Evolutionary conservation across 64 coral and sea anemone species (phyloP), one percentile per base, ranked within the genome.

Genomic region (Montipora cactus): DNA sequence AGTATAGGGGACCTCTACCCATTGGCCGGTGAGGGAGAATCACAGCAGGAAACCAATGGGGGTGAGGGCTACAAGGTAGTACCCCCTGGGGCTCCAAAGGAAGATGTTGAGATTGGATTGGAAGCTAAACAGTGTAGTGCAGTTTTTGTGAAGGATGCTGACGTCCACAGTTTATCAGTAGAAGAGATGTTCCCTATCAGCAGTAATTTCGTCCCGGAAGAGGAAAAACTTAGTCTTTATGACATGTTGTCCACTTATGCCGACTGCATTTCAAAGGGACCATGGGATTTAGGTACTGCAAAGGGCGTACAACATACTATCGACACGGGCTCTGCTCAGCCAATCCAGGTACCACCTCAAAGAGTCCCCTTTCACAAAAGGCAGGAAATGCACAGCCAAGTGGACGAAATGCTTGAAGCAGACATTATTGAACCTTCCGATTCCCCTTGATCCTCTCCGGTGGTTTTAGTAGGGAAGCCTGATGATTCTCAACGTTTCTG

Each of bases 391-490:
- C 11, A 4, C 44, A 7, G 77, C 8, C 9, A 47, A 52, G 44
- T 6, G 22, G 77, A 44, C 15, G 77, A 46, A 52, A 79, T 79
- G 77, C 49, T 79, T 4, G 77, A 46, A 79, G 77, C 77, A 79
- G 13, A 79, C 11, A 79, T 79, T 52, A 79, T 79, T 16, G 77
- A 79, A 20, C 77, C 77, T 11, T 79, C 77, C 49, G 77, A 79
- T n/a, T 79, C 77, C 22, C 77, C 77, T n/a, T 79, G 77, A 21
- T 79, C 77, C 14, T 79, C 77, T 46, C 77, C 77, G 49, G 77
- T 79, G 12, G 77, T 89, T 8, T 37, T 69, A 69, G 82, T 61
- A 59, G 44, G 4, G 37, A 28, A 28, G 28, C 28, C 28, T 28
- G 28, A 28, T 28, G 28, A 1, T 1, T 28, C 28, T 28, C 28